Evolutionary conservation across 1,140 invertebrate genomes (phyloP).

Genomic region (Lepeophtheirus salmonis): DNA sequence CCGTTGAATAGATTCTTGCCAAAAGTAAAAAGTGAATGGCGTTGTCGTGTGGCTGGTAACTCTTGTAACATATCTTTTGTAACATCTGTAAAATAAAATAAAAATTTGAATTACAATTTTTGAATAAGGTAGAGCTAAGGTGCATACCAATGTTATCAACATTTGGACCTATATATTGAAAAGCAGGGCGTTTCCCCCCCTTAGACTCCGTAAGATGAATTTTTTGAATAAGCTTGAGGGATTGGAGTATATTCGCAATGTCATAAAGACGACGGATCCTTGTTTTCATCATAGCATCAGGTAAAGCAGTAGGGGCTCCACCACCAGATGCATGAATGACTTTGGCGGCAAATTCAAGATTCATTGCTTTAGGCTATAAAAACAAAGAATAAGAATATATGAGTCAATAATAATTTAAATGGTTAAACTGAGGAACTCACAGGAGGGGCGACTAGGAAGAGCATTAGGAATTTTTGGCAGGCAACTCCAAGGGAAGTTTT

Average conservation of each 20-base stretch:
- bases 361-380: slow-evolving; percentile 41
- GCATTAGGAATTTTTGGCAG: slow-evolving; percentile 50
- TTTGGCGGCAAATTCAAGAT: slow-evolving; percentile 44
- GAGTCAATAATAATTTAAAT: neutral
- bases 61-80: neutral
- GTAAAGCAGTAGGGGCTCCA: slow-evolving; percentile 20
- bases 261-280: slow-evolving; percentile 51
- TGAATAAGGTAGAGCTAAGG: slow-evolving; percentile 25
- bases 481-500: slow-evolving; percentile 45
- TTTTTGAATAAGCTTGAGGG: slow-evolving; percentile 44
- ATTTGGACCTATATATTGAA: slow-evolving; percentile 43
- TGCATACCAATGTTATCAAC: slow-evolving; percentile 25
- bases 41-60: slow-evolving; percentile 8
- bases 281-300: slow-evolving; percentile 33
- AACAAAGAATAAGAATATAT: slow-evolving; percentile 22
- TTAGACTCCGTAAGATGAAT: slow-evolving; percentile 32
- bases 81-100: neutral
- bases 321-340: slow-evolving; percentile 36
- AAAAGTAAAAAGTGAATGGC: slow-evolving; percentile 5
- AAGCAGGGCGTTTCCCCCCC: slow-evolving; percentile 43
- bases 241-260: slow-evolving; percentile 46
- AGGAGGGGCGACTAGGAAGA: slow-evolving; percentile 40
- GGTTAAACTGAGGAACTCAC: neutral
- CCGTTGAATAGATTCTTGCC: slow-evolving; percentile 15
- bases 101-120: slow-evolving; percentile 20